Conservation (phyloP, 2,888 invertebrate genomes). For the Dermolepida albohirtum region DNA sequence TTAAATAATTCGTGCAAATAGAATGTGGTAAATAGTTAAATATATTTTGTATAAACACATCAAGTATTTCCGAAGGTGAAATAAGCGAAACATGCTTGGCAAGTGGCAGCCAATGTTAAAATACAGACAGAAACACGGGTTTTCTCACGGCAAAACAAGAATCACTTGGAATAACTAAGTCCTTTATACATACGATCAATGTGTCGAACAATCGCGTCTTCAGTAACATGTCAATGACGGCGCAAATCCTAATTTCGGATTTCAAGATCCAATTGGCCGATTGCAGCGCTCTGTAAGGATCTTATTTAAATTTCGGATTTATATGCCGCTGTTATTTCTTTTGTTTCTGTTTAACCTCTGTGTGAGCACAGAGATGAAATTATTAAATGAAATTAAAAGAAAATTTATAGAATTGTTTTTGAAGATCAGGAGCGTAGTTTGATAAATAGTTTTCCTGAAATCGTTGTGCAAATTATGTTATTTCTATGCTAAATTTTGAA, state of each 20-base stretch:
- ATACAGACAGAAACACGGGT: constrained; percentile 59
- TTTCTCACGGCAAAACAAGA: constrained; percentile 58
- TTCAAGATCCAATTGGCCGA: constrained; percentile 56
- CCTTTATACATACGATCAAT: constrained; percentile 48
- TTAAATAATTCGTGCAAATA: neutral
- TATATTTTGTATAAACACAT: no score
- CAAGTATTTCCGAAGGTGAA: constrained; percentile 29
- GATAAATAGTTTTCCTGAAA: no score
- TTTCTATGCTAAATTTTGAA: no score
- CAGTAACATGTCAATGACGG: constrained; percentile 45
- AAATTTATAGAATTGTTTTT: no score
- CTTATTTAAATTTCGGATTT: constrained; percentile 61
- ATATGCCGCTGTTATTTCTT: constrained; percentile 54
- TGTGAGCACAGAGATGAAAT: constrained; percentile 38
- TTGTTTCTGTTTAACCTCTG: constrained; percentile 59
- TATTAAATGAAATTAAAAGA: neutral
- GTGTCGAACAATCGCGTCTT: constrained; percentile 46
- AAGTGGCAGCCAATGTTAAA: constrained; percentile 56
- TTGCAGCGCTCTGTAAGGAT: constrained; percentile 53
- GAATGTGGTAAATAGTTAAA: neutral
- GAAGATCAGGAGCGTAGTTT: no score
- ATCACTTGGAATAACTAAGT: constrained; percentile 51
- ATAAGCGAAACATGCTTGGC: constrained; percentile 52
- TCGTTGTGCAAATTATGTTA: no score
- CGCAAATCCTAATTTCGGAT: constrained; percentile 38